Percentiles rank a stretch among this genome's conserved stretches.
Evolutionary conservation across 1,140 invertebrate genomes (phyloP).

Genomic region (Cotesia vestalis): DNA sequence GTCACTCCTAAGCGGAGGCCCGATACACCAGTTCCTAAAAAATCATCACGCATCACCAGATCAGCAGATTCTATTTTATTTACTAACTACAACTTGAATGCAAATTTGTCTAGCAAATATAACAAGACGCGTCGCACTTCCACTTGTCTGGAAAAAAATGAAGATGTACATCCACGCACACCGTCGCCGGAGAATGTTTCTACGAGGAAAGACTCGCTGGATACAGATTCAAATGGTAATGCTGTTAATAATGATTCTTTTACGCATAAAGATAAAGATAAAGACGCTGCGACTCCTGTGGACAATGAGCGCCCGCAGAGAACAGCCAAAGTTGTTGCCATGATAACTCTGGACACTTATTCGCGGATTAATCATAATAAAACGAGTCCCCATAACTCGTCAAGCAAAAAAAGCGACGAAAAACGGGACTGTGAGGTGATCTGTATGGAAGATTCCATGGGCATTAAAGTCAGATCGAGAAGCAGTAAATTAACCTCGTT

Average conservation of each 20-base stretch:
- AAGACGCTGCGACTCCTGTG: background rate
- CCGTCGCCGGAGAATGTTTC: slow-evolving; percentile 5
- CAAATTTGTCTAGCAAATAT: background rate
- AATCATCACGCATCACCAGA: slow-evolving; percentile 43
- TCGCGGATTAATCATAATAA: slow-evolving; percentile 36
- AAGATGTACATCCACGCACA: background rate
- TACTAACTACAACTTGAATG: slow-evolving; percentile 22
- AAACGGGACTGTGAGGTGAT: background rate
- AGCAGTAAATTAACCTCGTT: background rate
- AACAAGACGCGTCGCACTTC: slow-evolving; percentile 10
- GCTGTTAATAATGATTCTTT: slow-evolving; percentile 39
- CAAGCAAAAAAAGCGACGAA: slow-evolving; percentile 24
- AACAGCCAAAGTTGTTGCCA: slow-evolving; percentile 61
- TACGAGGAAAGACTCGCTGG: background rate
- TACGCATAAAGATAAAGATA: slow-evolving; percentile 24
- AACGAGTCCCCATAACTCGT: background rate
- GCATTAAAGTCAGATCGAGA: background rate
- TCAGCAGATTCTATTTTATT: slow-evolving; percentile 33
- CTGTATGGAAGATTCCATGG: background rate
- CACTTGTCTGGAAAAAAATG: slow-evolving; percentile 7
- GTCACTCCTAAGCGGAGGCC: slow-evolving; percentile 34
- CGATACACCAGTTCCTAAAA: slow-evolving; percentile 46
- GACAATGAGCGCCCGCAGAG: slow-evolving; percentile 55
- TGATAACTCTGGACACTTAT: slow-evolving; percentile 55
- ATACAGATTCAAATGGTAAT: slow-evolving; percentile 52